Conservation (phyloP, 1,140 invertebrate species). For the Zelostemma sp. region DNA sequence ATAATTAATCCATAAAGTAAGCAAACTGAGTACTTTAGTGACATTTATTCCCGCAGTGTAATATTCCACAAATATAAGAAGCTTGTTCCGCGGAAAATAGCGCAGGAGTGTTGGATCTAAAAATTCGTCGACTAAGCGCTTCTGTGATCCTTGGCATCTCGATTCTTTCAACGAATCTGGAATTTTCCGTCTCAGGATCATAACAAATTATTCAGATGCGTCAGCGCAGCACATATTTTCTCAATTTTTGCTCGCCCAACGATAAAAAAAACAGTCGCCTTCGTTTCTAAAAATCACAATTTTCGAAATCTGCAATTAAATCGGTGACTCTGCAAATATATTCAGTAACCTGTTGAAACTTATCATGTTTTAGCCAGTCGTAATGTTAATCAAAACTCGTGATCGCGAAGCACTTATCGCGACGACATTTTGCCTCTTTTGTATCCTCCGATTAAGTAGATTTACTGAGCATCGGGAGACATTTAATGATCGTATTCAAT, state of each 20-base stretch:
- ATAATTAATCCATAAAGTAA: too few relatives aligned
- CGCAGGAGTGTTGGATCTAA: neutral
- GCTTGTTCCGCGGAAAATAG: too few relatives aligned
- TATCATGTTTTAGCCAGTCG: constrained; percentile 36
- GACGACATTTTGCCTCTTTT: constrained; percentile 32
- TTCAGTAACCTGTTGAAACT: constrained; percentile 12
- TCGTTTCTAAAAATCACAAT: too few relatives aligned
- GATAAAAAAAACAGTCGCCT: too few relatives aligned
- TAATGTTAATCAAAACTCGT: constrained; percentile 33
- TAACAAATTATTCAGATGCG: too few relatives aligned
- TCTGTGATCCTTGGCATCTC: constrained; percentile 18
- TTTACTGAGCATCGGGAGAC: constrained; percentile 64
- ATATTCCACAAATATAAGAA: too few relatives aligned
- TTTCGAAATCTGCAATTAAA: too few relatives aligned
- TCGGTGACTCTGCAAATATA: neutral
- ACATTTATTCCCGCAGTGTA: too few relatives aligned
- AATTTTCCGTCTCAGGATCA: too few relatives aligned
- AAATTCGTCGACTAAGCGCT: neutral
- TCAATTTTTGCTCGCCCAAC: too few relatives aligned
- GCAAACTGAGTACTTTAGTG: too few relatives aligned
- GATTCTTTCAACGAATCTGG: constrained; percentile 22
- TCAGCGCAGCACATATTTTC: too few relatives aligned
- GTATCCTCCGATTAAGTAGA: constrained; percentile 62
- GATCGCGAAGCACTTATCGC: constrained; percentile 28
- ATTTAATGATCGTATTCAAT: constrained; percentile 58